Evolutionary conservation across 2,797 vertebrate genomes (phyloP), one percentile per base, ranked within the genome.

Genomic region (Pipistrellus pygmaeus): DNA sequence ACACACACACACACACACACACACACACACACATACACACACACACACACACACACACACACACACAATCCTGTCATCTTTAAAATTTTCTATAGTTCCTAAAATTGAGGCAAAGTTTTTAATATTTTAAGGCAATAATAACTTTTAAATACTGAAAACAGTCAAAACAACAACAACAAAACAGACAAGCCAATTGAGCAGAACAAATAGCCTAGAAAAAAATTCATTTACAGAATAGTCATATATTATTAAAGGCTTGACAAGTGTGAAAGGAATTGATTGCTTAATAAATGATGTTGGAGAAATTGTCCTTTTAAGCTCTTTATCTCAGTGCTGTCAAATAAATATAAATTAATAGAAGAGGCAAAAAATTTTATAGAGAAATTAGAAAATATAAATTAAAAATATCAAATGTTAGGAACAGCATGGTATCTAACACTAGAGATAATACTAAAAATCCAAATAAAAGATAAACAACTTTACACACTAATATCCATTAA

Each of bases 131-230:
- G 38, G 25, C 21, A 60, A 76, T 66, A 62, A 62, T 46, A 90
- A 75, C 35, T 72, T 92, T 81, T 57, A 90, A 90, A 95, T 57
- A 68, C 30, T 78, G 27, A 32, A 44, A 57, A 44, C 51, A 21
- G 13, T 68, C 38, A 93, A 86, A 48, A 77, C 11, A 77, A 55
- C 14, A 76, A 51, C 11, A 76, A 51, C 11, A 17, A 14, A 75
- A 51, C 6, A 84, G n/a, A 72, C 0, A 89, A 95, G 84, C 18
- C 38, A 90, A 27, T 46, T 9, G 21, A 72, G 25, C 25, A 64
- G 27, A 92, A 81, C 35, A 73, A 95, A 78, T 53, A 75, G 17
- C 82, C 4, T 83, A 62, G 62, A 83, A 92, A 90, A 17, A 90
- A 57, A 13, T 32, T 81, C 20, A 90, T 46, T 53, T 72, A 41